Base-by-base conservation (phyloP, 23 tunicate genomes). In the Aplidium turbinatum region DNA sequence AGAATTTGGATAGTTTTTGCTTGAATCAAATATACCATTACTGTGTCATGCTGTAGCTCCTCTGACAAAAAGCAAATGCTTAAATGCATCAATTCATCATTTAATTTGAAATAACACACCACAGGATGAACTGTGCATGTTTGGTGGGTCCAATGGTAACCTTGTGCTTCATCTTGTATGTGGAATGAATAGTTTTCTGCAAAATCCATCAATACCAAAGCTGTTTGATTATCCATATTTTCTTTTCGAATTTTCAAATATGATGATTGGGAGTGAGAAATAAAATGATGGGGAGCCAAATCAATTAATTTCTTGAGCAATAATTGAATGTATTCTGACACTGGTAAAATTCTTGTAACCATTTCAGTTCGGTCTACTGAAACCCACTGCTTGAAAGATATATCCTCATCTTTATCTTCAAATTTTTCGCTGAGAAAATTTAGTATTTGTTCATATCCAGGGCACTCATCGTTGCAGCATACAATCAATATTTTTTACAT, bases 91-190 rank as follows among this genome's bases (percentile, higher is more conserved):
- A 72, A n/a, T 48, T 72, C 77, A 48, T 27, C 35, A 25, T 11
- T 3, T 28, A 38, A 25, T 30, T 72, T 72, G 38, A 13, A 72
- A 48, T 55, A 72, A 30, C 77, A 72, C 11, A 72, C 77, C 71
- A 72, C 77, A 21, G 77, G 77, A 55, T 72, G 77, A 29, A 72
- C 77, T 3, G 77, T 72, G 70, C 67, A 60, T 36, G 36, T 60
- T 26, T 60, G 67, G 67, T 60, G 67, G 34, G 67, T 60, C 67
- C 67, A 72, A 23, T 55, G 77, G 38, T 72, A 72, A 19, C 77
- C 77, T 55, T 72, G 77, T 16, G 63, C 63, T 72, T 72, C 77
- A 30, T 72, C 63, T 55, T 72, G 77, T 11, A 72, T 19, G 19
- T 48, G 63, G 31, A 72, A 72, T 7, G 33, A 48, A 38, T 56